Conservation (phyloP, 2,113 vertebrate species). For the Numida meleagris region DNA sequence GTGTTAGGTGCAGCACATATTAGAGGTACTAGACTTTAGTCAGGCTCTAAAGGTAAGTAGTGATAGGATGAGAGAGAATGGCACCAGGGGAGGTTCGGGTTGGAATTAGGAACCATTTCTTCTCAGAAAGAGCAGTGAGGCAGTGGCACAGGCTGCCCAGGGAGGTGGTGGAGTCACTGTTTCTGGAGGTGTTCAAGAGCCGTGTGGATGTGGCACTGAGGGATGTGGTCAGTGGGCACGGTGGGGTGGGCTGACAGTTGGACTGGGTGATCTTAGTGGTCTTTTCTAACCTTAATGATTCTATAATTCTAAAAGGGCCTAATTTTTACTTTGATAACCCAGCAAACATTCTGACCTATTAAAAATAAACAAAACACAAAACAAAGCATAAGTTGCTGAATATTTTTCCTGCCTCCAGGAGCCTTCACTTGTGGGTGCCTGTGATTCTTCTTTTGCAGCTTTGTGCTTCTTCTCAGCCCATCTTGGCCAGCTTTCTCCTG, state of each 20-base stretch:
- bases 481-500: background rate
- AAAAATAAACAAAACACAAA: background rate
- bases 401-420: background rate
- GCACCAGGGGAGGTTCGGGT: no score
- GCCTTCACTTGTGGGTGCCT: background rate
- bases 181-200: no score
- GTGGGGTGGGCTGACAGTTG: no score
- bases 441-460: background rate
- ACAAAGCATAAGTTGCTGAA: background rate
- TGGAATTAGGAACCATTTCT: no score
- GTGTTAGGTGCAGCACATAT: background rate
- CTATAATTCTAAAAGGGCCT: background rate
- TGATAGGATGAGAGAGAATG: no score
- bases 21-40: background rate
- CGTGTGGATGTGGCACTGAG: no score
- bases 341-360: background rate
- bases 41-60: background rate
- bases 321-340: background rate
- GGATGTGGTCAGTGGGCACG: no score
- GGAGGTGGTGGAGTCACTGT: no score
- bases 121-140: no score
- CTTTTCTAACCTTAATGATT: no score
- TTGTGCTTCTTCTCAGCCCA: background rate
- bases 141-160: no score
- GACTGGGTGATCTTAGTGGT: no score